phyloP scores from a whole-genome alignment of 2,113 vertebrate genomes.

The Hyla sarda region DNA sequence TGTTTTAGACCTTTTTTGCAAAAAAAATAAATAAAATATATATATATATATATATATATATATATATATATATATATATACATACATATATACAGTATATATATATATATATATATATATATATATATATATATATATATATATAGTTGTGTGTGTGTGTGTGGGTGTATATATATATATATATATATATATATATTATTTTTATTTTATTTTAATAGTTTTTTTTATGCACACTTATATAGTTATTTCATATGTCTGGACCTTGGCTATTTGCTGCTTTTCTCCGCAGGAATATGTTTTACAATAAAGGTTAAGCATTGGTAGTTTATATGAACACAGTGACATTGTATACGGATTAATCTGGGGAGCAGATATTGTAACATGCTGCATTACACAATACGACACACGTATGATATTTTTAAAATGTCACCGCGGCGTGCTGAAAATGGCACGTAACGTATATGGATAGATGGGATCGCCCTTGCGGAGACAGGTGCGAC shows the following conservation, averaged over 20 bases:
- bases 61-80: too few relatives aligned
- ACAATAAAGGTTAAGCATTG: constrained; percentile 5
- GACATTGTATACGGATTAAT: constrained; percentile 8
- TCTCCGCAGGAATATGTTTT: not conserved
- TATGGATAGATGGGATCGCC: not conserved
- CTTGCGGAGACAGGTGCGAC: not conserved
- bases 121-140: too few relatives aligned
- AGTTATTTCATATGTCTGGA: not conserved
- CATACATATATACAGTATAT: too few relatives aligned
- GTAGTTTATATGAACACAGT: not conserved
- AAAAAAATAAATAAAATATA: too few relatives aligned
- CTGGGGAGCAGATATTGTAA: constrained; percentile 1
- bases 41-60: too few relatives aligned
- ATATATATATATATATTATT: too few relatives aligned
- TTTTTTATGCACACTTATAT: not conserved
- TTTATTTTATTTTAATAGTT: too few relatives aligned
- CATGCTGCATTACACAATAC: constrained; percentile 19
- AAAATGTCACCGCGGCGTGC: constrained; percentile 19
- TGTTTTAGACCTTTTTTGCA: too few relatives aligned
- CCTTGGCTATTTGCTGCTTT: not conserved
- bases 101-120: too few relatives aligned
- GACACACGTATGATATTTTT: constrained; percentile 19
- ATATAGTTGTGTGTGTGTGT: too few relatives aligned
- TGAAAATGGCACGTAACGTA: constrained; percentile 6
- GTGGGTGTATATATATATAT: too few relatives aligned